phyloP scores from a whole-genome alignment of 2,888 invertebrate genomes.

The Coelopa pilipes region DNA sequence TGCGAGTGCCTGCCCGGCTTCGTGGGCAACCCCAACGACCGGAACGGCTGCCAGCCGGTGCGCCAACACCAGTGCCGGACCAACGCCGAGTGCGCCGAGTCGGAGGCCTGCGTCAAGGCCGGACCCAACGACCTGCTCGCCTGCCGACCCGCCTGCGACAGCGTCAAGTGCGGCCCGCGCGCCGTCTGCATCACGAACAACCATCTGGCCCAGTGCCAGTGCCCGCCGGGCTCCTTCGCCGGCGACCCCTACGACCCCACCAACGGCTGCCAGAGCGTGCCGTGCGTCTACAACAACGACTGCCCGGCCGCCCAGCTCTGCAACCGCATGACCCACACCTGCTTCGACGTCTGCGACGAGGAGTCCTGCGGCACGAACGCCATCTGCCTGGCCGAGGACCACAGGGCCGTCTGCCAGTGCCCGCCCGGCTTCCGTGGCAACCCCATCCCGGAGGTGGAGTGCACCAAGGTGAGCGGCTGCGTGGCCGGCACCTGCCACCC shows the following conservation, averaged over 20 bases:
- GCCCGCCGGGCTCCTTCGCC: constrained; percentile 86
- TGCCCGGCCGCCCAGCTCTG: constrained; percentile 84
- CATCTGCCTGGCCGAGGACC: constrained; percentile 87
- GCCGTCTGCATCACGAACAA: constrained; percentile 90
- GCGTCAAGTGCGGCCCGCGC: constrained; percentile 82
- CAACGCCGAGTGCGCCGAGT: constrained; percentile 85
- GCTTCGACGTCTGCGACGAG: constrained; percentile 82
- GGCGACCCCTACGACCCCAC: constrained; percentile 84
- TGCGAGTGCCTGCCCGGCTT: constrained; percentile 88
- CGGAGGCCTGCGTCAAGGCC: constrained; percentile 78
- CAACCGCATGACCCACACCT: constrained; percentile 83
- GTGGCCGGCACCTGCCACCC: constrained; percentile 83
- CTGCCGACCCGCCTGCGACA: constrained; percentile 83
- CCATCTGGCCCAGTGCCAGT: constrained; percentile 89
- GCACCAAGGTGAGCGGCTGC: constrained; percentile 77
- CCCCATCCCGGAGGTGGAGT: constrained; percentile 86
- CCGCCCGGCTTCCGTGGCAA: constrained; percentile 84
- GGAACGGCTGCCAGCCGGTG: constrained; percentile 83
- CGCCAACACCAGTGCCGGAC: constrained; percentile 80
- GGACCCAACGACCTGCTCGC: constrained; percentile 71
- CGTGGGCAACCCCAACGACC: constrained; percentile 89
- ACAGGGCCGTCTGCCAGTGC: constrained; percentile 85
- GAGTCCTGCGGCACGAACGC: constrained; percentile 88
- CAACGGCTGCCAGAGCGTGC: constrained; percentile 81
- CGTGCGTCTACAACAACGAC: constrained; percentile 87